Percentiles rank a stretch among this genome's conserved stretches.
Conservation (phyloP, 2,113 vertebrate species). For the Bombycilla garrulus region DNA sequence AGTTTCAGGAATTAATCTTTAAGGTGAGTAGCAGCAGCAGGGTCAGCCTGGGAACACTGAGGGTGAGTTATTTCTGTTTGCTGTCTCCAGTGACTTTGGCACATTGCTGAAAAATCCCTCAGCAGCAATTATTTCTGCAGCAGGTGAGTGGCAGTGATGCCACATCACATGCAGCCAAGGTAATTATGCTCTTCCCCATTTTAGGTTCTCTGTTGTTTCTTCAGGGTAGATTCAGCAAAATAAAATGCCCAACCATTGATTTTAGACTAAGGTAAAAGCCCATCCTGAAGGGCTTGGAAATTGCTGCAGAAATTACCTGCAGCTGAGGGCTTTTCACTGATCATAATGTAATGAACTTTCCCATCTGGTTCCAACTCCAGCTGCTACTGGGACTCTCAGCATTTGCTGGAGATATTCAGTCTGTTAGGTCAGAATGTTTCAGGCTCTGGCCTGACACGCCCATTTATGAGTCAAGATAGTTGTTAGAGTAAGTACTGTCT, state of each 20-base stretch:
- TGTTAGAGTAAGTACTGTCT: neutral
- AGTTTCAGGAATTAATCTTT: neutral
- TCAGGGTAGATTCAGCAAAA: neutral
- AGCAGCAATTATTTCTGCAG: neutral
- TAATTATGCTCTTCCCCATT: accelerated
- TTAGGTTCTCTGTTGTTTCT: accelerated
- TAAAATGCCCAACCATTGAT: accelerated
- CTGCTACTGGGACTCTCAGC: neutral
- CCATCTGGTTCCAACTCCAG: neutral
- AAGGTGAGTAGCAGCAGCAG: neutral
- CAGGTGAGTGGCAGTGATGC: neutral
- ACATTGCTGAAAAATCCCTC: neutral
- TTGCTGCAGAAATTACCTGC: neutral
- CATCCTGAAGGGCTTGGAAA: neutral
- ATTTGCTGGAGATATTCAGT: neutral
- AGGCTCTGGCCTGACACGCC: neutral
- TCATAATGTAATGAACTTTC: neutral
- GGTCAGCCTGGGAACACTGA: neutral
- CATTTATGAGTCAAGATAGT: neutral
- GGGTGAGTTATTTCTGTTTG: neutral
- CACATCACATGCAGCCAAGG: accelerated
- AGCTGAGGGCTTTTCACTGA: neutral
- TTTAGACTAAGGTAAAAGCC: neutral
- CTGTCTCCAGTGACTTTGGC: neutral
- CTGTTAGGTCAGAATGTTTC: neutral